These are phyloP conservation scores for Megamerina dolium DNA, from an alignment of 2,888 invertebrate genomes.

Conservation along the genomic window DNA sequence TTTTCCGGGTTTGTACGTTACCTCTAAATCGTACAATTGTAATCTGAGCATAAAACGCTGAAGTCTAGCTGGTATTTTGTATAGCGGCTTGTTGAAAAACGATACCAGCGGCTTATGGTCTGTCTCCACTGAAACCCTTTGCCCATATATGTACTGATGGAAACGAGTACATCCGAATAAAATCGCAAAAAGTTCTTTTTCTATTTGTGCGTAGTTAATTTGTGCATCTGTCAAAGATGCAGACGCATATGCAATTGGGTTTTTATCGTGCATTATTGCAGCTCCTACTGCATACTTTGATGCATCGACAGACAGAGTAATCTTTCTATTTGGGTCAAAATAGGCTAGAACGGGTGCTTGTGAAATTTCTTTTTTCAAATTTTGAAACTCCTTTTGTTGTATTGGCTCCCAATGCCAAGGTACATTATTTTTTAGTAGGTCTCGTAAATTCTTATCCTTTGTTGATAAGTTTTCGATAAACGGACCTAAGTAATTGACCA, in stretches of 20 bases:
- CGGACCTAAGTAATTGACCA: slow-evolving; percentile 4
- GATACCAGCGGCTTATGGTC: slow-evolving; percentile 16
- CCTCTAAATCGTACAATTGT: slow-evolving; percentile 16
- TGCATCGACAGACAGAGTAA: slow-evolving; percentile 13
- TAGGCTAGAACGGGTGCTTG: slow-evolving; percentile 13
- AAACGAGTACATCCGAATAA: slow-evolving; percentile 17
- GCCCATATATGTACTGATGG: slow-evolving; percentile 17
- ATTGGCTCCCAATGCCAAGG: slow-evolving; percentile 14
- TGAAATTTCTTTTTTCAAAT: slow-evolving; percentile 10
- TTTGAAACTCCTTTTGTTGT: slow-evolving; percentile 12
- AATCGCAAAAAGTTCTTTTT: slow-evolving; percentile 22
- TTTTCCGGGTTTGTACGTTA: slow-evolving; percentile 19
- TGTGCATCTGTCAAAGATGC: slow-evolving; percentile 8
- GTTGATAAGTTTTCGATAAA: slow-evolving; percentile 20
- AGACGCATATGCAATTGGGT: slow-evolving; percentile 15
- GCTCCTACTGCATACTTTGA: slow-evolving; percentile 15
- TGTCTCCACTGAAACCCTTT: slow-evolving; percentile 14
- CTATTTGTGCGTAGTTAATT: slow-evolving; percentile 18
- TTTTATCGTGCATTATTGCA: slow-evolving; percentile 10
- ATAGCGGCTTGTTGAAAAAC: slow-evolving; percentile 15
- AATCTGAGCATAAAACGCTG: too few species aligned
- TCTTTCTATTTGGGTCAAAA: slow-evolving; percentile 11
- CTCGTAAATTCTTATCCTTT: slow-evolving; percentile 16
- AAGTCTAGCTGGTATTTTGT: too few species aligned
- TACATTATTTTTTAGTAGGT: slow-evolving; percentile 14